Conservation (phyloP, 2,888 invertebrate genomes). For the Himalopsyche japonica region DNA sequence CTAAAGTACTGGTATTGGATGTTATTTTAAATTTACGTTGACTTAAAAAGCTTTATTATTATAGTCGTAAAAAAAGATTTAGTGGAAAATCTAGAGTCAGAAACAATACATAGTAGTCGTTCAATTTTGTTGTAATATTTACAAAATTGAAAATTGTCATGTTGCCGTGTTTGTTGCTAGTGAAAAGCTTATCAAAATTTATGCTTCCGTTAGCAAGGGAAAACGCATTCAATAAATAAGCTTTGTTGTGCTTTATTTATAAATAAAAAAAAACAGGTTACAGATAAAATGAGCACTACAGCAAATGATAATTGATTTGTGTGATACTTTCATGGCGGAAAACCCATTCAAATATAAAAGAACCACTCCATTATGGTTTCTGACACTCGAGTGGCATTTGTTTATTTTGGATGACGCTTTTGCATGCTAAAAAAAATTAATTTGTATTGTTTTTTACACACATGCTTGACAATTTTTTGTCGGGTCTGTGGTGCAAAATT, state of each 20-base stretch:
- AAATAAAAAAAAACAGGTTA: not conserved
- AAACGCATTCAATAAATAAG: constrained; percentile 17
- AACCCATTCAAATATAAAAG: not conserved
- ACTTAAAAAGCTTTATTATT: no score
- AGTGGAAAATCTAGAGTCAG: not conserved
- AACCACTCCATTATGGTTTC: not conserved
- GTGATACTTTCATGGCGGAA: not conserved
- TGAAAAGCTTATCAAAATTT: constrained; percentile 20
- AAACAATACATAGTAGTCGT: not conserved
- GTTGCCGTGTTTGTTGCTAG: not conserved
- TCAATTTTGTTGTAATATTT: not conserved
- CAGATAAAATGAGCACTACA: not conserved
- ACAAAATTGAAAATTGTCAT: constrained; percentile 5
- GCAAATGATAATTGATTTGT: not conserved
- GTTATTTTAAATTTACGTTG: no score
- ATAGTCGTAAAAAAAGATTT: not conserved
- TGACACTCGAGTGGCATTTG: not conserved
- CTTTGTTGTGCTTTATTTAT: not conserved
- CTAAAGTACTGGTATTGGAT: no score
- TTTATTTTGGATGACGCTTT: not conserved
- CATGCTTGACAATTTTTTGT: no score
- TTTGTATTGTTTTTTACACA: no score
- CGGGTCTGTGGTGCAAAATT: no score
- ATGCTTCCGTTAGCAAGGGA: constrained; percentile 11
- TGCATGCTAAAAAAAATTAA: no score